Evolutionary conservation across 2,113 vertebrate genomes (phyloP).

Genomic region (Lasiurus cinereus): DNA sequence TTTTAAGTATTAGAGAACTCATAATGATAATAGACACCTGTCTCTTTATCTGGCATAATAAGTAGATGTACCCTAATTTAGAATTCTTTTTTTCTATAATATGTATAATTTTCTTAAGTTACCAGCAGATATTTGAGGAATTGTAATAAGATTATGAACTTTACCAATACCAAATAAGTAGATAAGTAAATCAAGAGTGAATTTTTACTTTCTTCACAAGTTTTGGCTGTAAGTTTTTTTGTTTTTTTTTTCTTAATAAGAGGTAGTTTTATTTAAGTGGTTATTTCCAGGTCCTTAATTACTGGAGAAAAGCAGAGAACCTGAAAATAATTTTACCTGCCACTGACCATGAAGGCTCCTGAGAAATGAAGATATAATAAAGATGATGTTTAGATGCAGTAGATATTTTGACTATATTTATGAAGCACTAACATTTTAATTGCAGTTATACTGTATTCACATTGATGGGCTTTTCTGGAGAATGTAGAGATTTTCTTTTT

Average conservation of each 20-base stretch:
- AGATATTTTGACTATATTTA: neutral
- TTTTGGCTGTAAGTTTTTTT: neutral
- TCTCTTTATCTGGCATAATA: neutral
- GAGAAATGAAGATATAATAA: neutral
- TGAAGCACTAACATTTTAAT: neutral
- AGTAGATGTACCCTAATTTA: neutral
- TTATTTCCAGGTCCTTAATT: neutral
- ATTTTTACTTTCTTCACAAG: neutral
- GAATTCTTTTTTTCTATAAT: neutral
- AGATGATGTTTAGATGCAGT: neutral
- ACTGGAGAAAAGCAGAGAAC: neutral
- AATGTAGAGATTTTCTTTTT: conserved; percentile 32
- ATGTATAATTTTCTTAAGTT: neutral
- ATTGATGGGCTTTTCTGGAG: neutral
- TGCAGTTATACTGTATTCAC: neutral
- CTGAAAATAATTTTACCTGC: neutral
- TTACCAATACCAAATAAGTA: neutral
- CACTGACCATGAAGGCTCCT: neutral
- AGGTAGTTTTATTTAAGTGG: neutral
- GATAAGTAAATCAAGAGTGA: neutral
- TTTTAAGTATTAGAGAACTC: neutral
- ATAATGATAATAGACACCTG: neutral
- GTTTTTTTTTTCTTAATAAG: neutral
- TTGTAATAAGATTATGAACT: neutral
- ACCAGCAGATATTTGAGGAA: neutral